phyloP scores from a whole-genome alignment of 64 coral and sea anemone genomes.

The Anthopleura sola region DNA sequence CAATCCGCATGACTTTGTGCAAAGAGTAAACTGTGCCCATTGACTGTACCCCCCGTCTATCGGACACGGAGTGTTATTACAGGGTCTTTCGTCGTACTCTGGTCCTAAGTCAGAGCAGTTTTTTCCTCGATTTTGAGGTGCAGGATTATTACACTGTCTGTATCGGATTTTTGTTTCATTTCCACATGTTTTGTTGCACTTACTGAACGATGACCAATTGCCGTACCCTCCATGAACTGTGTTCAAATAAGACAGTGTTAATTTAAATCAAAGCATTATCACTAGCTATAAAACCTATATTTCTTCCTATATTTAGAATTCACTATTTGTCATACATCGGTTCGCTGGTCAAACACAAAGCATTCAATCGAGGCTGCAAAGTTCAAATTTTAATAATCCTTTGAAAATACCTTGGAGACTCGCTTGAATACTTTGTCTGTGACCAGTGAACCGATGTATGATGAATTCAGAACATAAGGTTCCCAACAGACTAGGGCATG shows the following conservation, averaged over 20 bases:
- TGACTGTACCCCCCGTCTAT: slow-evolving; percentile 17
- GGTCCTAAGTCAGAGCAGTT: slow-evolving; percentile 34
- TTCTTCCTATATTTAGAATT: too few species aligned
- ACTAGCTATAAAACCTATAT: too few species aligned
- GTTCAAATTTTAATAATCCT: too few species aligned
- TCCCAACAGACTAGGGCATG: too few species aligned
- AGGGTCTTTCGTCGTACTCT: slow-evolving; percentile 10
- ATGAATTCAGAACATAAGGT: too few species aligned
- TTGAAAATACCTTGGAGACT: too few species aligned
- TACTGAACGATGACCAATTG: slow-evolving; percentile 27
- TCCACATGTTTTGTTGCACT: slow-evolving; percentile 28
- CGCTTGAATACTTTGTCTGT: too few species aligned
- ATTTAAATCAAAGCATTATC: too few species aligned
- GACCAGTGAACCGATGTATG: too few species aligned
- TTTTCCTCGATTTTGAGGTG: slow-evolving; percentile 25
- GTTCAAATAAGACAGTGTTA: not conserved
- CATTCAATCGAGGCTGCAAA: too few species aligned
- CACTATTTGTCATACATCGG: too few species aligned
- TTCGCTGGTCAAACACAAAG: too few species aligned
- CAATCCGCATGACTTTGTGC: slow-evolving; percentile 6
- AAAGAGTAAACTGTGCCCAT: not conserved
- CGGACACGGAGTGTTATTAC: slow-evolving; percentile 30
- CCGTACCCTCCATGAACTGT: slow-evolving; percentile 50
- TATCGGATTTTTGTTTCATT: slow-evolving; percentile 22
- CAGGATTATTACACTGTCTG: slow-evolving; percentile 39